These are phyloP conservation scores for Dicyrtomina minuta DNA, from an alignment of 2,888 invertebrate genomes.

Conservation along the genomic window DNA sequence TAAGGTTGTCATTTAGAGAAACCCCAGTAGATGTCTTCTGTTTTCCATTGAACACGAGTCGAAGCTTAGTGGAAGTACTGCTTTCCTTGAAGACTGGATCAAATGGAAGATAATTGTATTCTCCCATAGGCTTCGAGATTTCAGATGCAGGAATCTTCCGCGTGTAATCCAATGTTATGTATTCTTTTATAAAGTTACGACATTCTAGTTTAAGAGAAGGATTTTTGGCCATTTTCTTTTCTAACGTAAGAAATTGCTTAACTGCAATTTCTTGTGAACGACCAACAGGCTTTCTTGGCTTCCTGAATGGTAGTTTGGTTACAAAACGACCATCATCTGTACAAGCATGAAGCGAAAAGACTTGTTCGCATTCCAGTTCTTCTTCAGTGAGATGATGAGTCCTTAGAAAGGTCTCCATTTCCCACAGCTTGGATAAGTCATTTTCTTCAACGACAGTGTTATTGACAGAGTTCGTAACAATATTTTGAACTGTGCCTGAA, in stretches of 20 bases:
- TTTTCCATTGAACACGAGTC: conserved; percentile 40
- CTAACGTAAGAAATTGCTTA: neutral
- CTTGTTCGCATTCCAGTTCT: conserved; percentile 50
- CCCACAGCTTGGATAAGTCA: conserved; percentile 46
- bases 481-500: neutral
- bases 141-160: neutral
- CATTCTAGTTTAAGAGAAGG: neutral
- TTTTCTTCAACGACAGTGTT: neutral
- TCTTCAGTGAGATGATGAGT: conserved; percentile 43
- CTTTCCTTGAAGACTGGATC: conserved; percentile 33
- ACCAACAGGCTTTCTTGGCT: neutral
- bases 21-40: conserved; percentile 13
- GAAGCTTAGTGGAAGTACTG: conserved; percentile 37
- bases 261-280: neutral
- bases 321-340: conserved; percentile 50
- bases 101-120: conserved; percentile 37
- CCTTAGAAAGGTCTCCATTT: conserved; percentile 49
- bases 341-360: conserved; percentile 42
- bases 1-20: conserved; percentile 48
- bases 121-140: neutral
- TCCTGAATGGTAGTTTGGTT: conserved; percentile 48
- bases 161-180: conserved; percentile 30
- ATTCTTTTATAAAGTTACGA: conserved; percentile 9
- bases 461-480: too few species aligned
- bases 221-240: conserved; percentile 10